These are phyloP conservation scores for Drosophila asahinai DNA, from an alignment of 1,140 invertebrate species.

Conservation along the genomic window DNA sequence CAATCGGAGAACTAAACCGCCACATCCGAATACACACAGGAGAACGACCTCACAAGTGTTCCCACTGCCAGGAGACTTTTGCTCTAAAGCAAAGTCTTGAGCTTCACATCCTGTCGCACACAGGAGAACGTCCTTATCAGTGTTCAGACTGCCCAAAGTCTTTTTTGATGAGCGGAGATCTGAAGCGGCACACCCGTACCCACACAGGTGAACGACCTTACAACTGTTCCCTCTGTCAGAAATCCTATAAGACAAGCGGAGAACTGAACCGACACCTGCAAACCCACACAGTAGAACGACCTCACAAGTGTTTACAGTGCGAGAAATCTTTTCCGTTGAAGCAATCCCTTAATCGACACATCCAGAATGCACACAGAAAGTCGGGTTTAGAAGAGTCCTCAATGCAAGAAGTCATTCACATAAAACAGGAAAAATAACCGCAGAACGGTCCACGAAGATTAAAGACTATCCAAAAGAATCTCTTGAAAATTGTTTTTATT, in stretches of 20 bases:
- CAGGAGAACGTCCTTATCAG: background rate
- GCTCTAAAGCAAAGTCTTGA: background rate
- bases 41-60: background rate
- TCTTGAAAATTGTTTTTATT: no score
- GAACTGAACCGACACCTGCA: background rate
- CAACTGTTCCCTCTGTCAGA: background rate
- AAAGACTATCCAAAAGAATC: no score
- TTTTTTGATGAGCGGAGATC: background rate
- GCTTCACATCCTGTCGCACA: background rate
- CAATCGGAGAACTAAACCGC: background rate
- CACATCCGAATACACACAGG: conserved; percentile 2
- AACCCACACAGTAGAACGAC: background rate
- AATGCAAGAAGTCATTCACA: background rate
- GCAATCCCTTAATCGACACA: background rate
- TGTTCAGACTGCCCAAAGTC: background rate
- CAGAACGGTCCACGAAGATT: no score
- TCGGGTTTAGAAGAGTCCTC: background rate
- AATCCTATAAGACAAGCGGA: background rate
- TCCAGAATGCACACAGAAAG: background rate
- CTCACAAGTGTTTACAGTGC: background rate
- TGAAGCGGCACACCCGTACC: background rate
- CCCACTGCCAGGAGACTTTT: background rate
- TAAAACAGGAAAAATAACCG: no score
- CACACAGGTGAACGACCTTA: conserved; percentile 2
- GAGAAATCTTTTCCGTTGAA: background rate